phyloP scores from a whole-genome alignment of 2,797 vertebrate genomes.

The Hybognathus amarus region DNA sequence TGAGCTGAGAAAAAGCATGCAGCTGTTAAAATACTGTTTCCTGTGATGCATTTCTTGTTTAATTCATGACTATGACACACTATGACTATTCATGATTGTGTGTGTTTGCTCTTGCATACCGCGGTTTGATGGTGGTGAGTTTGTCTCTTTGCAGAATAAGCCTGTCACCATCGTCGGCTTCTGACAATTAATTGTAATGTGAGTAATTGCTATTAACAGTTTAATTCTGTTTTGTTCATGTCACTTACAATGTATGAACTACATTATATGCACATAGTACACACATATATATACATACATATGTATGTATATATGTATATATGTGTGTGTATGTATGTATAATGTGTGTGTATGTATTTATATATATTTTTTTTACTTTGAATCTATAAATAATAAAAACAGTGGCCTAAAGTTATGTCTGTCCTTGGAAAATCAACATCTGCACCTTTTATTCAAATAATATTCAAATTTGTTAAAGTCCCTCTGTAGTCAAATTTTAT shows the following conservation, averaged over 20 bases:
- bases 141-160: not conserved
- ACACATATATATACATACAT: too few species aligned
- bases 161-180: not conserved
- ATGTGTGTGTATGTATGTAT: too few species aligned
- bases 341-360: too few species aligned
- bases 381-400: not conserved
- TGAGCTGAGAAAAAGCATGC: not conserved
- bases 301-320: too few species aligned
- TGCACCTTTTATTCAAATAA: too few species aligned
- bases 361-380: not conserved
- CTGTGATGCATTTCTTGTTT: not conserved
- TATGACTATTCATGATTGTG: not conserved
- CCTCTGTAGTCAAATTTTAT: too few species aligned
- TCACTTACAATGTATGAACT: not conserved
- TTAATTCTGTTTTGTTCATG: not conserved
- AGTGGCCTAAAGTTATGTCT: too few species aligned
- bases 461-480: too few species aligned
- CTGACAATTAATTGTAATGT: not conserved
- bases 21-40: constrained; percentile 1
- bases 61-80: not conserved
- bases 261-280: too few species aligned
- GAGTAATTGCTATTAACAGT: not conserved
- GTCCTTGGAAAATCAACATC: too few species aligned
- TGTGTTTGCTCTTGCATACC: constrained; percentile 71
- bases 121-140: constrained; percentile 86